Base-by-base conservation (phyloP, 2,797 vertebrate species). In the Natrix natrix region DNA sequence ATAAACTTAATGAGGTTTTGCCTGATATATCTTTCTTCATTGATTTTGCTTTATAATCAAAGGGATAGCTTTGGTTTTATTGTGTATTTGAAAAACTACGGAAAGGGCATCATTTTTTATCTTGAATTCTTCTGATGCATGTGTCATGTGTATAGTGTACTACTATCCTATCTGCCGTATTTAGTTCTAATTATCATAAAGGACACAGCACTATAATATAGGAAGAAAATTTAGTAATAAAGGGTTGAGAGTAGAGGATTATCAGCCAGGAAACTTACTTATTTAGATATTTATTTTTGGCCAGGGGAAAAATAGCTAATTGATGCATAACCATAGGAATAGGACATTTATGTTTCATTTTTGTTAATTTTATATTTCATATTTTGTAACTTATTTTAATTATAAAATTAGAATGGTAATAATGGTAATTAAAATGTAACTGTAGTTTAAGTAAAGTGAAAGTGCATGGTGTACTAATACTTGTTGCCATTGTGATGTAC, bases 21-120 rank as follows among this genome's bases (percentile, higher is more conserved):
- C 89, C 91, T 56, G 24, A 56, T 4, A 59, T 61, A 0, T 0
- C 89, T 92, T 32, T 88, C 1, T 88, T 94, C 28, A 28, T 94
- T 93, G 92, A 28, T 37, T 94, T 96, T 66, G 11, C 78, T 55
- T 74, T 87, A 48, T 43, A 93, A n/a, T 56, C 95, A 90, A 92
- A 61, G 92, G 61, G 91, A 94, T 90, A 90, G n/a, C 57, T 12
- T 48, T 78, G 78, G 6, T 78, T 69, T 52, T 91, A 91, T 55
- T 60, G 91, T 83, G 66, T 66, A 28, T 74, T 92, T 48, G 66
- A 86, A 92, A 66, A 91, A 43, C 37, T 59, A 11, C n/a, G 88
- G 56, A 93, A 55, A 48, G 60, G 0, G 55, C 63, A 48, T 0
- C 78, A 52, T 87, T 94, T 32, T 86, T 1, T 78, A 92, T 88